Conservation (phyloP, 2,797 vertebrate genomes). For the Coccyzus lansbergi region DNA sequence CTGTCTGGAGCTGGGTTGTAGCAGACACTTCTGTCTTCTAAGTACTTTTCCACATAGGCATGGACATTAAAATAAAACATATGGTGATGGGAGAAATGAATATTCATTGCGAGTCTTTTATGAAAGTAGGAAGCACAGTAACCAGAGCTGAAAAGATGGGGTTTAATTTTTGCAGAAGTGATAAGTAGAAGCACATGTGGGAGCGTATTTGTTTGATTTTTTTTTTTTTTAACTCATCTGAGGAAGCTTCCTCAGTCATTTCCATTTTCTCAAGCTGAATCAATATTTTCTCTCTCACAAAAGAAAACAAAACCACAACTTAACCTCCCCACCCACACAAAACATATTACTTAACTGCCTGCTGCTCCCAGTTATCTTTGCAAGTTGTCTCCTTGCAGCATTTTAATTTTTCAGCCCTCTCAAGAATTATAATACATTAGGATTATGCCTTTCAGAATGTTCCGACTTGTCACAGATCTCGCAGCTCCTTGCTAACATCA, state of each 20-base stretch:
- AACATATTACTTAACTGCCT: conserved; percentile 38
- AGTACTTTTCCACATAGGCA: conserved; percentile 13
- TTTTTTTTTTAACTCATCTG: conserved; percentile 41
- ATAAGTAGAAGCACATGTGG: neutral
- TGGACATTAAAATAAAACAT: conserved; percentile 10
- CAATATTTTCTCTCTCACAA: conserved; percentile 61
- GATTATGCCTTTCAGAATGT: neutral
- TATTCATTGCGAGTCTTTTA: conserved; percentile 43
- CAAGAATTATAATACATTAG: conserved; percentile 21
- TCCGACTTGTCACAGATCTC: neutral
- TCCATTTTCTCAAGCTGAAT: conserved; percentile 50
- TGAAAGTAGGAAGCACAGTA: neutral
- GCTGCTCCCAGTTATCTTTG: neutral
- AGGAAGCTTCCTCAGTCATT: conserved; percentile 24
- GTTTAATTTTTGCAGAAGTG: conserved; percentile 23
- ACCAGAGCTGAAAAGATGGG: neutral
- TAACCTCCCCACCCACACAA: conserved; percentile 32
- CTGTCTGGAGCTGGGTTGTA: neutral
- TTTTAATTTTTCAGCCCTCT: conserved; percentile 24
- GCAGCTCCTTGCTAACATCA: neutral
- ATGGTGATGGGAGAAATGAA: conserved; percentile 17
- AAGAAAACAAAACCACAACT: conserved; percentile 52
- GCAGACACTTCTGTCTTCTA: conserved; percentile 20
- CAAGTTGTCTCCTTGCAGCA: neutral
- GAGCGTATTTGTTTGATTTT: neutral